Evolutionary conservation across 2,113 vertebrate species (phyloP), one percentile per base, ranked within the genome.

Genomic region (Podilymbus podiceps): DNA sequence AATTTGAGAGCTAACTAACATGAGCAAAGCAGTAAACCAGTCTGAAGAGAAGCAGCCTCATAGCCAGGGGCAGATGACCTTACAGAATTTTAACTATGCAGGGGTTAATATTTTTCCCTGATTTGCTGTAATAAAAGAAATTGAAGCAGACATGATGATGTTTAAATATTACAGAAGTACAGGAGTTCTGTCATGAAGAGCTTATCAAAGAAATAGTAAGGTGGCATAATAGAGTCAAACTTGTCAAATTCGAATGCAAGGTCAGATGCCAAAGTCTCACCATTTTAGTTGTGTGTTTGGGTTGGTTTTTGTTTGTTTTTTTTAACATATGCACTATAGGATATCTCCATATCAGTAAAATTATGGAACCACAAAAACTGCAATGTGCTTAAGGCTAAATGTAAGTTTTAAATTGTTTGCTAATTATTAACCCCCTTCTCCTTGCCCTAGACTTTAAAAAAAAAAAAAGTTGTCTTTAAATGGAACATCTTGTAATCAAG

Each of bases 61-160:
- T 73, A 88, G 85, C 77, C 46, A 38, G 58, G 30, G 85, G 91
- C 89, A 62, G 25, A 42, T 94, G 93, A 95, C 88, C 78, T 91
- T 89, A 52, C 10, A 74, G 71, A 77, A 64, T 90, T 91, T 88
- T 83, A 90, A 55, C 67, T 86, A 17, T 77, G 55, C 55, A 59
- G 72, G 22, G 68, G 67, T 94, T 95, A 90, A 90, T 90, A 63
- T 90, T 85, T 93, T 93, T 66, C 81, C 46, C 22, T 68, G 62
- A 88, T 91, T 88, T 85, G 25, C 21, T 90, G 15, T 90, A 77
- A 91, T 63, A 77, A 86, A 90, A 85, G 38, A 85, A 93, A 95
- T 88, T 46, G 47, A 90, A 90, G 21, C 55, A 76, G 85, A 85
- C 60, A 9, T 67, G 31, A 28, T 19, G 38, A 58, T 79, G 67